Base-by-base conservation (phyloP, 2,797 vertebrate species). In the Clamator glandarius region DNA sequence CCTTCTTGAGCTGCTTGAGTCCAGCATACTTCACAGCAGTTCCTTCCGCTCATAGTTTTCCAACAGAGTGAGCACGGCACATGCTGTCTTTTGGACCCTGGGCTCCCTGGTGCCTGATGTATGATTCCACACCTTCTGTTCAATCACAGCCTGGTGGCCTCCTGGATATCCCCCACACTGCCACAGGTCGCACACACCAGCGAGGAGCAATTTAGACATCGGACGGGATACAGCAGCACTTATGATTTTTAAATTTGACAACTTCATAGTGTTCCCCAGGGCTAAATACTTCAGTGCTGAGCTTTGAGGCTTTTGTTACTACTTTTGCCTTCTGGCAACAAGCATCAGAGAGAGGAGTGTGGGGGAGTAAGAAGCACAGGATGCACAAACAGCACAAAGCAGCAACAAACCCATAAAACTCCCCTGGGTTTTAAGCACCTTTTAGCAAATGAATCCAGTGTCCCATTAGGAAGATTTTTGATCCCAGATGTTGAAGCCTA, bases 11-110 rank as follows among this genome's bases (percentile, higher is more conserved):
- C 0, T 3, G 48, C 79, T 59, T 2, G 1, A 91, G 62, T 28
- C 36, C 36, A 50, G 33, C 26, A 58, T 31, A 17, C 3, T 33
- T 51, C 48, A 11, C 25, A 64, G 46, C 8, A 51, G 28, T 11
- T 67, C 77, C 41, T 57, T 44, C 26, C 42, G 15, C 54, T 74
- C 46, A 10, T 6, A 50, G 9, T 15, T 83, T 46, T 69, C 51
- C 33, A 82, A 46, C 15, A 39, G 1, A 2, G 19, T 21, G 25
- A 13, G 6, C 2, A 12, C 46, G 62, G 42, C 10, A 62, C 12
- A n/a, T 0, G 0, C 14, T n/a, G 12, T 35, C 36, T 51, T 46
- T 51, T 0, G 6, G 35, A 11, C 10, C 14, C 58, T 1, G 1
- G 41, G 25, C 11, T 61, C 6, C 15, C 26, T 2, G 2, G 20